Base-by-base conservation (phyloP, 2,888 invertebrate genomes). In the Sinohyriopsis cumingii region DNA sequence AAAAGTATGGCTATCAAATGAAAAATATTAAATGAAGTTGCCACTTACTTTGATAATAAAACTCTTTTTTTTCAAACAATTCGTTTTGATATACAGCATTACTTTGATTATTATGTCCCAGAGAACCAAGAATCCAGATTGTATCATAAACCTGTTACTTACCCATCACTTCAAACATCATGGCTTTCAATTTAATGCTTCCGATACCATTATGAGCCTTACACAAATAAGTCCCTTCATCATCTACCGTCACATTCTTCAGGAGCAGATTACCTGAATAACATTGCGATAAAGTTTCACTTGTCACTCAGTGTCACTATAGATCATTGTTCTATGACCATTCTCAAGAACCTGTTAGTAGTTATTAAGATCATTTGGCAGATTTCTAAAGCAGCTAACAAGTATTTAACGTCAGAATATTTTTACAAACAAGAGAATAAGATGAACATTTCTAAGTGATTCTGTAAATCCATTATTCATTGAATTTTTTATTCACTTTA, bases 171-270 rank as follows among this genome's bases (percentile, higher is more conserved):
- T 82, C 77, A 54, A 80, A 77, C 62, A 71, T 73, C 62, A 72
- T 77, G 28, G 73, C 82, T 67, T 75, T 84, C 62, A 61, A 67
- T 62, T 77, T 77, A 53, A 79, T 70, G n/a, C 75, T 75, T 24
- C 80, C 80, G 59, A 79, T 71, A 19, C 79, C 79, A 76, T 86
- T 85, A 62, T 79, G 77, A 1, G 85, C 87, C 55, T 81, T 80
- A 72, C 88, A 88, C 20, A 87, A 81, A 72, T 88, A 88, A 1
- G 87, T 87, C 5, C 88, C 88, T 22, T 80, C 78, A 75, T 88
- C 88, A 60, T 78, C 79, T 20, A 74, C 67, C 55, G 82, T 79
- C 45, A 87, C 80, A 65, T 86, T 80, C 28, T 77, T 73, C 5
- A 88, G 80, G 59, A 82, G 75, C 20, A 88, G 73, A 75, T 85